Conservation (phyloP, 1,140 invertebrate genomes). For the Magallana gigas region DNA sequence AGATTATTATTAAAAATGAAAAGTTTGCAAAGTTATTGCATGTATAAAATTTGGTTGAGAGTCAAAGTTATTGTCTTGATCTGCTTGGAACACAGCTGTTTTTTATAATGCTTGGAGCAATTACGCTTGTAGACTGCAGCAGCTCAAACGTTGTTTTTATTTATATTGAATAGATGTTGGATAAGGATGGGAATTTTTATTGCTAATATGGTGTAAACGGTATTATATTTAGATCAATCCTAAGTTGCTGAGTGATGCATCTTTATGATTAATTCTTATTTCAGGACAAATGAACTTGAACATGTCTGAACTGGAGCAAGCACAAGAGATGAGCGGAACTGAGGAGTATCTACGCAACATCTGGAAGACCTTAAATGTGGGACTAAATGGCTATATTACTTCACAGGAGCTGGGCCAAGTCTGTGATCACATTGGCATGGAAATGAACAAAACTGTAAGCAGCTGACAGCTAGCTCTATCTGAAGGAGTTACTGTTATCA, state of each 20-base stretch:
- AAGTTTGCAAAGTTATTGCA: neutral
- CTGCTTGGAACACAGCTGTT: too few relatives aligned
- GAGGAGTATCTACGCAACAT: slow-evolving; percentile 81
- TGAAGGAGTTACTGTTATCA: too few relatives aligned
- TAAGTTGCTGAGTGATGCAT: too few relatives aligned
- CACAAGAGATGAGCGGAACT: slow-evolving; percentile 51
- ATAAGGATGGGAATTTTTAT: too few relatives aligned
- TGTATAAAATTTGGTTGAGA: too few relatives aligned
- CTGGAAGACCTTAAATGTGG: slow-evolving; percentile 83
- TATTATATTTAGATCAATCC: too few relatives aligned
- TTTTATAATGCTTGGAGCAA: too few relatives aligned
- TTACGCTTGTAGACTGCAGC: too few relatives aligned
- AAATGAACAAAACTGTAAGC: slow-evolving; percentile 82
- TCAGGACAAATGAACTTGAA: slow-evolving; percentile 67
- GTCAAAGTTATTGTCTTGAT: too few relatives aligned
- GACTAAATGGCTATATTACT: slow-evolving; percentile 83
- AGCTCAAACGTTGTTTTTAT: too few relatives aligned
- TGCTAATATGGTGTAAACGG: too few relatives aligned
- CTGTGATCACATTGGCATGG: slow-evolving; percentile 84
- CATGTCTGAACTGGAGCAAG: slow-evolving; percentile 60
- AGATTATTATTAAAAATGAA: neutral
- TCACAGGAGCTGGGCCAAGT: slow-evolving; percentile 82
- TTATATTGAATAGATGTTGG: too few relatives aligned
- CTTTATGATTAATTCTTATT: slow-evolving; percentile 30
- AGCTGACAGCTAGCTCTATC: neutral